Evolutionary conservation across 37 sponge, comb jelly and placozoan species (phyloP), one percentile per base, ranked within the genome.

Genomic region (Trichoplax adhaerens): DNA sequence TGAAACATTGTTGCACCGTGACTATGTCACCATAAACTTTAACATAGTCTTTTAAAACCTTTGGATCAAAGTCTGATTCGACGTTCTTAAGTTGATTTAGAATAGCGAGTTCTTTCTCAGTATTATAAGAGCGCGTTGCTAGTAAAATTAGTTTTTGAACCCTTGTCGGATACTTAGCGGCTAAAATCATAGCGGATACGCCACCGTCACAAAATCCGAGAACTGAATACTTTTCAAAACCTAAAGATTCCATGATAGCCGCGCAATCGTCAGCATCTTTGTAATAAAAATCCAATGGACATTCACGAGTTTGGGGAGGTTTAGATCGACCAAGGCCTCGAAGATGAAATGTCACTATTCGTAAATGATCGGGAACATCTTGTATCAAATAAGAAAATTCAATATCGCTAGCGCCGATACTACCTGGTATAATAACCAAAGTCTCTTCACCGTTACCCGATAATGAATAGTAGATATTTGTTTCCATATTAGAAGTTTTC

Each of bases 121-220:
- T 70, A 1, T 81, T 47, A 64, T 70, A 83, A 4, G 88, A 77
- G 71, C 74, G 80, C 7, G 80, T 71, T 2, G 84, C 88, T 84
- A 83, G 83, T 1, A 80, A 46, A 1, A 83, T 81, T 54, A 87
- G 51, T 58, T 69, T 83, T 12, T 58, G n/a, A 6, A 87, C 79
- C n/a, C n/a, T n/a, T 0, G 69, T 48, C 4, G 84, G 81, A 63
- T 63, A 79, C 2, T 0, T 4, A 2, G 81, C 74, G 4, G 84
- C 81, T 51, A 83, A 58, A 3, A 80, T 55, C 3, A 83, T 48
- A 1, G 78, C 84, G 7, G 77, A 48, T 10, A 79, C 69, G 3
- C 81, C 88, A 4, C 88, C 88, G 62, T 87, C 84, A 62, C 88
- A 81, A 83, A 83, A 87, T 5, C 88, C 88, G 62, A 87, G 53